Conservation (phyloP, 2,888 invertebrate species). For the Masnerella sp. region DNA sequence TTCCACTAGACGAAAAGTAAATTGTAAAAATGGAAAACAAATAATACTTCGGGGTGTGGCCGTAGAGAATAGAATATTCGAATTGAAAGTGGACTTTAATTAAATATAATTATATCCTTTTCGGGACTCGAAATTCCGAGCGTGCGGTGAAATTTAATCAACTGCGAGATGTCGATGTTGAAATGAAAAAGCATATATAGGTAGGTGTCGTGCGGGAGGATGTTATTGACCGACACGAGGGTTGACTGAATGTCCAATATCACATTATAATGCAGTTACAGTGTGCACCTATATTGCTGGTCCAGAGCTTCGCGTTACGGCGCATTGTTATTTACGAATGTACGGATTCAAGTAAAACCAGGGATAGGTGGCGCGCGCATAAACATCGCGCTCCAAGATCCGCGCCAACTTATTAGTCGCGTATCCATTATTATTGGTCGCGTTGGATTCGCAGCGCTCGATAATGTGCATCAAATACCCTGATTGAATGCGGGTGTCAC, state of each 20-base stretch:
- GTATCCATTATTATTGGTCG: conserved; percentile 42
- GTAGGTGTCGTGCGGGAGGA: conserved; percentile 37
- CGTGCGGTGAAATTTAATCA: conserved; percentile 51
- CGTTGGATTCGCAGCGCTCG: conserved; percentile 16
- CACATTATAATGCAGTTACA: conserved; percentile 57
- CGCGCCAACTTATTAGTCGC: conserved; percentile 40
- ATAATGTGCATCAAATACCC: conserved; percentile 52
- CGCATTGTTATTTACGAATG: conserved; percentile 47
- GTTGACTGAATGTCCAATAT: conserved; percentile 58
- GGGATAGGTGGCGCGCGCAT: conserved; percentile 24
- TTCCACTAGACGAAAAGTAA: too few species aligned
- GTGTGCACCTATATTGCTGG: conserved; percentile 31
- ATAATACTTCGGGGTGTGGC: conserved; percentile 6
- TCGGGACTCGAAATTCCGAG: conserved; percentile 29
- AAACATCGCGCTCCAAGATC: conserved; percentile 33
- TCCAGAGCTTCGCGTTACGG: conserved; percentile 36
- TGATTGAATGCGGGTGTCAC: conserved; percentile 61
- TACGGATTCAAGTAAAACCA: conserved; percentile 39
- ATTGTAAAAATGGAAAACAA: conserved; percentile 16
- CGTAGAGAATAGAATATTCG: conserved; percentile 10
- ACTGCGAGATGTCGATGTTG: conserved; percentile 56
- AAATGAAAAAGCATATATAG: conserved; percentile 58
- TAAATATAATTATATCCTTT: conserved; percentile 53
- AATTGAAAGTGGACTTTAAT: conserved; percentile 39
- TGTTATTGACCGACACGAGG: conserved; percentile 58